These are phyloP conservation scores for Platysteira castanea DNA, from an alignment of 2,113 vertebrate genomes.

Conservation along the genomic window DNA sequence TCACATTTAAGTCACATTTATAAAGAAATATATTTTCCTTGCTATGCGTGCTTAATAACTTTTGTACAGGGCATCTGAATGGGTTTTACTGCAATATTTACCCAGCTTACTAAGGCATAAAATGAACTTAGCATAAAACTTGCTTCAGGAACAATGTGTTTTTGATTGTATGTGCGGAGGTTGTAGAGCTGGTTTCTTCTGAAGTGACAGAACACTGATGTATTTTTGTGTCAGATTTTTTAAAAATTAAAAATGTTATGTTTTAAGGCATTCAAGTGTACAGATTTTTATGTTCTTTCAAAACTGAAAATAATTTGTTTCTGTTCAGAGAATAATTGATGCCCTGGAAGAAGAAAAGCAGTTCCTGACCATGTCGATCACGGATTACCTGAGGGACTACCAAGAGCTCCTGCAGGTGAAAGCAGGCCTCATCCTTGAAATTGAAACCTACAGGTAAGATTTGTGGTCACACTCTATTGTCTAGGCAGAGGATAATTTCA, in stretches of 20 bases:
- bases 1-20: not conserved
- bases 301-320: not conserved
- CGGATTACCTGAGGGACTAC: conserved; percentile 83
- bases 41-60: not conserved
- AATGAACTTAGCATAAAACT: not conserved
- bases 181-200: not conserved
- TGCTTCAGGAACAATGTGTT: not conserved
- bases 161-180: not conserved
- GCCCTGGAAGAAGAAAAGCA: conserved; percentile 86
- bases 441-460: conserved; percentile 90
- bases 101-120: not conserved
- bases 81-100: not conserved
- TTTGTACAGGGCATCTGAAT: not conserved
- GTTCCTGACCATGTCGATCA: conserved; percentile 77
- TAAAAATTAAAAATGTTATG: not conserved
- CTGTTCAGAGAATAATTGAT: conserved; percentile 78
- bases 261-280: not conserved
- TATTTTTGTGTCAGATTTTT: not conserved
- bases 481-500: not conserved
- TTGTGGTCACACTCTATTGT: not conserved
- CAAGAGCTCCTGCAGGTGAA: conserved; percentile 91
- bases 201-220: not conserved
- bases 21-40: not conserved
- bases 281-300: not conserved
- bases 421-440: conserved; percentile 88